Evolutionary conservation across 1,140 invertebrate species (phyloP).

Genomic region (Harlomillsia oculata): DNA sequence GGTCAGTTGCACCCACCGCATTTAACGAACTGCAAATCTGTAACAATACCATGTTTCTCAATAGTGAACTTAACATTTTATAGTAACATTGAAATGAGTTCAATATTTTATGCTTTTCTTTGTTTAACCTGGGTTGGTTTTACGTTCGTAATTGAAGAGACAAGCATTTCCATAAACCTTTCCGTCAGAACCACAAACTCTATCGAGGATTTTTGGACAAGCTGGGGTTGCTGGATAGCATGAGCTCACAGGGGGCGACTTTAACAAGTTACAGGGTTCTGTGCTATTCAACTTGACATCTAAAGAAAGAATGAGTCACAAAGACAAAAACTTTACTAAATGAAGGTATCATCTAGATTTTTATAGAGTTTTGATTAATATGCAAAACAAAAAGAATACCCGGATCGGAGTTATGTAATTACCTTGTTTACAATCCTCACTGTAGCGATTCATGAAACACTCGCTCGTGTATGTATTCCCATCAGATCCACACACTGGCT

Average conservation of each 20-base stretch:
- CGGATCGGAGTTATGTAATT: background rate
- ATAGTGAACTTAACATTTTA: background rate
- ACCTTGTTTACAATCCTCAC: background rate
- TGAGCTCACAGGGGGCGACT: background rate
- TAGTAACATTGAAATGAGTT: background rate
- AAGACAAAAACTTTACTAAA: too few species aligned
- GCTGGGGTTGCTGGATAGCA: background rate
- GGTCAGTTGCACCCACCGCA: background rate
- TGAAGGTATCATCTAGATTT: too few species aligned
- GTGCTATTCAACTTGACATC: background rate
- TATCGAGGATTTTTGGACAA: background rate
- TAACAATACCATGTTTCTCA: background rate
- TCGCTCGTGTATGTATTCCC: background rate
- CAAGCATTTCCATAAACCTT: background rate
- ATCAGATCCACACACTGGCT: background rate
- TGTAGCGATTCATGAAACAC: conserved; percentile 2
- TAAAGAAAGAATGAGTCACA: too few species aligned
- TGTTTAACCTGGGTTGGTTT: background rate
- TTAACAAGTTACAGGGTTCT: background rate
- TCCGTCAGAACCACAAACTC: background rate
- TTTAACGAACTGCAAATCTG: background rate
- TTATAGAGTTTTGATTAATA: too few species aligned
- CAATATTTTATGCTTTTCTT: background rate
- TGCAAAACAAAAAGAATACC: too few species aligned
- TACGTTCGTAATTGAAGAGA: background rate